Evolutionary conservation across 2,888 invertebrate genomes (phyloP).

Genomic region (Cerceris rybyensis): DNA sequence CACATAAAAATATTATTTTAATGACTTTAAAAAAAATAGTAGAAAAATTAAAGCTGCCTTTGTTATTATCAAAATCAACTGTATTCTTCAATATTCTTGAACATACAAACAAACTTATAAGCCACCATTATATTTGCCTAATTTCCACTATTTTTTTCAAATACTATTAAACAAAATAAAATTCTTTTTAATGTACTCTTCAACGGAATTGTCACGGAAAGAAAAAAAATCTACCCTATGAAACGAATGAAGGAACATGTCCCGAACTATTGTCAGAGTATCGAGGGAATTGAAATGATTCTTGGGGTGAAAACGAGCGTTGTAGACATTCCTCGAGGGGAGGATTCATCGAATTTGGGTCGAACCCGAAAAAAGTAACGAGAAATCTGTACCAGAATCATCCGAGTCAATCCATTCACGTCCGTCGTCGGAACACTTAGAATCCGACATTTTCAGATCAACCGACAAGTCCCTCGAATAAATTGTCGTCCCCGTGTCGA

Average conservation of each 20-base stretch:
- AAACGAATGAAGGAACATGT: not conserved
- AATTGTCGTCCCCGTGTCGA: constrained; percentile 40
- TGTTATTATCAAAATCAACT: too few relatives aligned
- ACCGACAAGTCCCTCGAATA: constrained; percentile 46
- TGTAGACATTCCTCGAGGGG: constrained; percentile 23
- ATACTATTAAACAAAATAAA: not conserved
- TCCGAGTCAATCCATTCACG: constrained; percentile 8
- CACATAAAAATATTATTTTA: too few relatives aligned
- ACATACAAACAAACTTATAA: too few relatives aligned
- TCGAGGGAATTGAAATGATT: constrained; percentile 38
- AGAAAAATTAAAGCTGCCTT: too few relatives aligned
- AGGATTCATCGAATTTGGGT: constrained; percentile 44
- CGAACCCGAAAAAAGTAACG: constrained; percentile 41
- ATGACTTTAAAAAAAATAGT: too few relatives aligned
- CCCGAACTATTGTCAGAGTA: not conserved
- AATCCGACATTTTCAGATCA: constrained; percentile 35
- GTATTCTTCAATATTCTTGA: too few relatives aligned
- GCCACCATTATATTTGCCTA: too few relatives aligned
- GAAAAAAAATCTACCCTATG: not conserved
- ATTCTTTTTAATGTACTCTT: not conserved
- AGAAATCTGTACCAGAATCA: constrained; percentile 42
- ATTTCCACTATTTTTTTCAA: too few relatives aligned
- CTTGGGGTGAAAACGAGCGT: constrained; percentile 33
- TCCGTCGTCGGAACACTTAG: constrained; percentile 37
- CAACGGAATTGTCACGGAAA: not conserved